Evolutionary conservation across 2,888 invertebrate genomes (phyloP).

Genomic region (Agonum fuliginosum): DNA sequence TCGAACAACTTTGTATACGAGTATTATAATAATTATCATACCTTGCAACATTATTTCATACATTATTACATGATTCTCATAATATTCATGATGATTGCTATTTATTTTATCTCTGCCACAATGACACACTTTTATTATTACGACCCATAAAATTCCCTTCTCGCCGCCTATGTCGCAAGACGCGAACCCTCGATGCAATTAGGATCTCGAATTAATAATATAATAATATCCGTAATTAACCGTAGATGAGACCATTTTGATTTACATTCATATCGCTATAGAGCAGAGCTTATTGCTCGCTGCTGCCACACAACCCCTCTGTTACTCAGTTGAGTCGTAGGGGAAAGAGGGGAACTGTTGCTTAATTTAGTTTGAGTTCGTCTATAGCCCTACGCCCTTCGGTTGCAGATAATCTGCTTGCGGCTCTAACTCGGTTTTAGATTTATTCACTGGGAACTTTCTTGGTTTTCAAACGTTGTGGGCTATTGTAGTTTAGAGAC

Average conservation of each 20-base stretch:
- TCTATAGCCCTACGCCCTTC: not conserved
- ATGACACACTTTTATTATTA: too few relatives aligned
- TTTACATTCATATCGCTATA: constrained; percentile 24
- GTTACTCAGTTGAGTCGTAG: not conserved
- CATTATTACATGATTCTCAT: too few relatives aligned
- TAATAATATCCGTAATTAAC: constrained; percentile 40
- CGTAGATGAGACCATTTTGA: constrained; percentile 39
- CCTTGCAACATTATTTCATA: too few relatives aligned
- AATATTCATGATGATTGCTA: too few relatives aligned
- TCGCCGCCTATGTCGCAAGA: too few relatives aligned
- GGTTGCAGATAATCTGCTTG: not conserved
- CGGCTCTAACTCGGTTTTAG: not conserved
- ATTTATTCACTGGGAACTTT: not conserved
- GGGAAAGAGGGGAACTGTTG: not conserved
- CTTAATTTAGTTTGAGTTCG: constrained; percentile 33
- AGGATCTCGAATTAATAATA: constrained; percentile 36
- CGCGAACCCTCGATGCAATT: constrained; percentile 11
- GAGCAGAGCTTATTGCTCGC: too few relatives aligned
- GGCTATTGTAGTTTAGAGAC: too few relatives aligned
- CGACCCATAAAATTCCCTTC: too few relatives aligned
- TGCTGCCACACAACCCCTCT: too few relatives aligned
- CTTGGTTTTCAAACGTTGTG: not conserved
- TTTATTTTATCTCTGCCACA: too few relatives aligned
- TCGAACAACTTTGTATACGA: too few relatives aligned
- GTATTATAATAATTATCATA: too few relatives aligned